Base-by-base conservation (phyloP, 2,888 invertebrate genomes). In the Meta bourneti region DNA sequence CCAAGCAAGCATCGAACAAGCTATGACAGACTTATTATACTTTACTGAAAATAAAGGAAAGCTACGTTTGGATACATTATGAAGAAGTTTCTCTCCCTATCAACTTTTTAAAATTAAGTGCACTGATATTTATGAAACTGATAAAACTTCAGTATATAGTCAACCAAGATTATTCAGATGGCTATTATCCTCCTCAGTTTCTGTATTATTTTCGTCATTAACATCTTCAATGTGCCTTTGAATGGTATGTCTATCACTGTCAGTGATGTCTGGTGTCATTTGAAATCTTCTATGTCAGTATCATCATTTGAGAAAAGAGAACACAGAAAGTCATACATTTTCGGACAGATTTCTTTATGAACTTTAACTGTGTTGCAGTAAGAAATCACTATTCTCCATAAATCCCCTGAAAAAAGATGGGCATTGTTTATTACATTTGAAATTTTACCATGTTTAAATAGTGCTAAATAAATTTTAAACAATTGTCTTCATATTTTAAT, bases 21-120 rank as follows among this genome's bases (percentile, higher is more conserved):
- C 98, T 0, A 96, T 99, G 95, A 97, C 99, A 0, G 99, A 99
- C 95, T 95, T 99, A 87, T 95, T 99, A 19, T 99, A 98, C 95
- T 96, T 99, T 84, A 97, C 98, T 0, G 98, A 99, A 95, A 98
- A 99, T 94, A 98, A 98, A 94, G 98, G 98, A 91, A 97, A 97
- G 95, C 95, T 98, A 94, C 96, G 98, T 93, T 95, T 98, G 93
- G 98, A 92, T 20, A 89, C 71, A 34, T n/a, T 92, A 70, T 92
- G 51, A 87, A 11, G 69, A 6, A 11, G 19, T 78, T 61, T 61
- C 11, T 16, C 61, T 61, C 13, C 61, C 61, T 9, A 16, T 61
- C 61, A 16, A 61, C 61, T 61, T 61, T 61, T 61, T 16, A 61
- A 61, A 61, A 6, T 9, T 16, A 11, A 61, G 61, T 61, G 34